These are phyloP conservation scores for Cataglyphis rosenhaueri DNA, from an alignment of 2,888 invertebrate genomes.

Conservation along the genomic window DNA sequence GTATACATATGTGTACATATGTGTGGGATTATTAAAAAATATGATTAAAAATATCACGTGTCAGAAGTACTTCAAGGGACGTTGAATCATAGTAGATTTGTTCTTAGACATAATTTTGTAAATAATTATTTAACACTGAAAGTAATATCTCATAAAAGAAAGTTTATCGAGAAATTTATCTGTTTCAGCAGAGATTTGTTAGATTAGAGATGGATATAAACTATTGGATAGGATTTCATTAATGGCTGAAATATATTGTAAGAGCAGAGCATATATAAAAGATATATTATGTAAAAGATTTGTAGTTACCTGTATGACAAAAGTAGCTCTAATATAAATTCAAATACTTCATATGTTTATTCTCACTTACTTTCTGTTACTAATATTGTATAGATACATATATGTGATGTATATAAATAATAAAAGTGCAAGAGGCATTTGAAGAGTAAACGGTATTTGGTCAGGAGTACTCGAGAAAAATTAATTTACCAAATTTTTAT, in stretches of 20 bases:
- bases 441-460: not conserved
- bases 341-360: slow-evolving; percentile 56
- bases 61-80: not conserved
- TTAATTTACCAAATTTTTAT: slow-evolving; percentile 9
- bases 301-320: not conserved
- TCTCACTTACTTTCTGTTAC: slow-evolving; percentile 41
- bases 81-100: not conserved
- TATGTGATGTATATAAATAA: slow-evolving; percentile 17
- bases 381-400: slow-evolving; percentile 12
- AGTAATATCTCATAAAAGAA: not conserved
- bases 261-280: slow-evolving; percentile 21
- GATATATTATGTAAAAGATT: slow-evolving; percentile 15
- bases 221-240: not conserved
- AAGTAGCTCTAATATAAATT: slow-evolving; percentile 37
- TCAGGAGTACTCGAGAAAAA: not conserved
- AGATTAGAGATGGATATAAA: not conserved
- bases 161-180: slow-evolving; percentile 7
- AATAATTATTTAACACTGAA: slow-evolving; percentile 19
- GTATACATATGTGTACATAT: not conserved
- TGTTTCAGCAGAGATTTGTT: not conserved
- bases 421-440: not conserved
- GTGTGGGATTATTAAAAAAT: slow-evolving; percentile 2
- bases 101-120: slow-evolving; percentile 14
- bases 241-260: not conserved
- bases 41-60: not conserved